Conservation (phyloP, 2,113 vertebrate species). For the Etheostoma cragini region DNA sequence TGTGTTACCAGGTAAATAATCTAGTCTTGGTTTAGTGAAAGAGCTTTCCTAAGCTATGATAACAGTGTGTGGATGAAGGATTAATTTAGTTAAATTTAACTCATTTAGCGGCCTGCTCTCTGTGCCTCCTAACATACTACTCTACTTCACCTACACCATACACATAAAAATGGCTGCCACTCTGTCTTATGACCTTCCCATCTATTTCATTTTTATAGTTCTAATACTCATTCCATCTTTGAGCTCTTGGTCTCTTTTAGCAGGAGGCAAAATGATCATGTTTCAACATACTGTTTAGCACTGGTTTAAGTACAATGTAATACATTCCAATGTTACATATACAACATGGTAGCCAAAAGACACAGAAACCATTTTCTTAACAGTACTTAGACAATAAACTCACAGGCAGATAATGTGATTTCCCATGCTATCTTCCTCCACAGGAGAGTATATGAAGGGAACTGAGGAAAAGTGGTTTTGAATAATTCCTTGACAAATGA, state of each 20-base stretch:
- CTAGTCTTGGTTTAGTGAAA: too few species aligned
- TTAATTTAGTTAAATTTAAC: too few species aligned
- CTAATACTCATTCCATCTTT: background rate
- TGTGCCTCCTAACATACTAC: too few species aligned
- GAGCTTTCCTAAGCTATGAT: too few species aligned
- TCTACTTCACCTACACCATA: too few species aligned
- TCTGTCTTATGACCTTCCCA: too few species aligned
- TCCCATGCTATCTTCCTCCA: constrained; percentile 7
- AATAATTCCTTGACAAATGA: constrained; percentile 46
- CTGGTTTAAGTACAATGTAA: background rate
- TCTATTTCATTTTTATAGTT: background rate
- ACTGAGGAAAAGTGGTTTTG: constrained; percentile 19
- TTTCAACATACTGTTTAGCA: background rate
- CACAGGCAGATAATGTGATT: background rate
- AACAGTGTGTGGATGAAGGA: too few species aligned
- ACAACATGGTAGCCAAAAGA: background rate
- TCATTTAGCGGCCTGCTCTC: too few species aligned
- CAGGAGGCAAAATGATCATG: background rate
- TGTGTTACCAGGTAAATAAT: too few species aligned
- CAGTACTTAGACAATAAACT: background rate
- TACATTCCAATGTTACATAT: background rate
- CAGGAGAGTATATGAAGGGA: constrained; percentile 25
- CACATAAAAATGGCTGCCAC: too few species aligned
- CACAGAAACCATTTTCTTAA: background rate
- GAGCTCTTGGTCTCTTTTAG: background rate